A percentile compares a stretch with the other conserved stretches of the same genome.
These are phyloP conservation scores for Otocyon megalotis DNA, from an alignment of 2,113 vertebrate species.

Conservation along the genomic window DNA sequence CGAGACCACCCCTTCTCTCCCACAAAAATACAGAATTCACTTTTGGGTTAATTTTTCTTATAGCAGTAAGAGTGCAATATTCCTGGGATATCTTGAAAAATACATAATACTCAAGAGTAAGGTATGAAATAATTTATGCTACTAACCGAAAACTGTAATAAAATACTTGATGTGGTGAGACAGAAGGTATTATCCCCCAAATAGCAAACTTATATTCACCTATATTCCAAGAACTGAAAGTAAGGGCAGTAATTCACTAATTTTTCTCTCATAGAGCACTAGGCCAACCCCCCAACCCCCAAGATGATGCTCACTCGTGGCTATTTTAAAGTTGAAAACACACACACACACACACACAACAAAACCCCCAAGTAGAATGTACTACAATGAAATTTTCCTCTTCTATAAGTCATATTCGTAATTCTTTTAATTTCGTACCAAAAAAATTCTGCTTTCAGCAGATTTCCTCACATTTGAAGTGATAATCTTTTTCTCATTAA, in stretches of 20 bases:
- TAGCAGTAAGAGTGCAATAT: background rate
- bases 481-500: slow-evolving; percentile 66
- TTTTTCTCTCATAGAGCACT: slow-evolving; percentile 47
- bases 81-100: background rate
- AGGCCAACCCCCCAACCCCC: background rate
- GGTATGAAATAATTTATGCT: background rate
- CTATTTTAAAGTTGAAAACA: background rate
- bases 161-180: background rate
- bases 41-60: background rate
- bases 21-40: background rate
- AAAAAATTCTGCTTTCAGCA: slow-evolving; percentile 76
- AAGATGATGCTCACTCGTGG: background rate
- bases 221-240: background rate
- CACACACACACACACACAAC: background rate
- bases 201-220: slow-evolving; percentile 34
- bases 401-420: slow-evolving; percentile 77
- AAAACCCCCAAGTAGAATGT: slow-evolving; percentile 73
- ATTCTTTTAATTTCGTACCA: slow-evolving; percentile 76
- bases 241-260: slow-evolving; percentile 60
- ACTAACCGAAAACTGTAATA: background rate
- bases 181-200: background rate
- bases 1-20: background rate
- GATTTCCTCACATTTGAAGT: slow-evolving; percentile 48
- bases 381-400: slow-evolving; percentile 77
- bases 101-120: background rate